Conservation (phyloP, 1,140 invertebrate species). For the Gryon sp. region DNA sequence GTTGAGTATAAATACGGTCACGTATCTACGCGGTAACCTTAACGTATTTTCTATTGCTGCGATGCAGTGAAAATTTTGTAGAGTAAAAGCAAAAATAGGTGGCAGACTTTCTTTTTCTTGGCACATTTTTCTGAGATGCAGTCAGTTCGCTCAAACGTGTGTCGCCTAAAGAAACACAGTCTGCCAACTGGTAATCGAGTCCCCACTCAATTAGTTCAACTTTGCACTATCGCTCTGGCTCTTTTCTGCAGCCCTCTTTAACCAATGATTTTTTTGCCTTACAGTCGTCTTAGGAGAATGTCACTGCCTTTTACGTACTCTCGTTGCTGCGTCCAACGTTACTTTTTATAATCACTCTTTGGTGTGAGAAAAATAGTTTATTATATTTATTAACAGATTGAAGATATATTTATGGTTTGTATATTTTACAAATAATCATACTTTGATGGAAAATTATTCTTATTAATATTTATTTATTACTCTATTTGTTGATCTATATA, state of each 20-base stretch:
- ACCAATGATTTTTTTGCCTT: slow-evolving; percentile 21
- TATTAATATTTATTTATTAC: too few relatives aligned
- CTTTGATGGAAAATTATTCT: too few relatives aligned
- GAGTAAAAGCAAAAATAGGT: slow-evolving; percentile 48
- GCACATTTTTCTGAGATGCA: slow-evolving; percentile 42
- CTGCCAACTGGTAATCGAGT: slow-evolving; percentile 72
- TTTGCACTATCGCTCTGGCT: slow-evolving; percentile 55
- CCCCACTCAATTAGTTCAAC: slow-evolving; percentile 72
- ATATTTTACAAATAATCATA: too few relatives aligned
- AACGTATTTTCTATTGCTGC: slow-evolving; percentile 47
- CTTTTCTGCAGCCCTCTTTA: background rate
- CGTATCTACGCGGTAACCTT: slow-evolving; percentile 52
- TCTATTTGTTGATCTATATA: too few relatives aligned
- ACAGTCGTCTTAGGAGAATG: slow-evolving; percentile 22
- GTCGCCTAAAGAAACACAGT: slow-evolving; percentile 70
- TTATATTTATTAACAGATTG: too few relatives aligned
- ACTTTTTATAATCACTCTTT: slow-evolving; percentile 28
- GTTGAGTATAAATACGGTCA: slow-evolving; percentile 49
- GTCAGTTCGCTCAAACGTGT: slow-evolving; percentile 68
- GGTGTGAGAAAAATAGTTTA: background rate
- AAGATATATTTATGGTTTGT: too few relatives aligned
- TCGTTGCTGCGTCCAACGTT: slow-evolving; percentile 19
- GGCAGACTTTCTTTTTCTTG: slow-evolving; percentile 44
- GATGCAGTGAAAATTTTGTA: slow-evolving; percentile 48
- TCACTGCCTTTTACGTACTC: slow-evolving; percentile 30